phyloP scores from a whole-genome alignment of 1,140 invertebrate genomes.

The Chymomyza costata region DNA sequence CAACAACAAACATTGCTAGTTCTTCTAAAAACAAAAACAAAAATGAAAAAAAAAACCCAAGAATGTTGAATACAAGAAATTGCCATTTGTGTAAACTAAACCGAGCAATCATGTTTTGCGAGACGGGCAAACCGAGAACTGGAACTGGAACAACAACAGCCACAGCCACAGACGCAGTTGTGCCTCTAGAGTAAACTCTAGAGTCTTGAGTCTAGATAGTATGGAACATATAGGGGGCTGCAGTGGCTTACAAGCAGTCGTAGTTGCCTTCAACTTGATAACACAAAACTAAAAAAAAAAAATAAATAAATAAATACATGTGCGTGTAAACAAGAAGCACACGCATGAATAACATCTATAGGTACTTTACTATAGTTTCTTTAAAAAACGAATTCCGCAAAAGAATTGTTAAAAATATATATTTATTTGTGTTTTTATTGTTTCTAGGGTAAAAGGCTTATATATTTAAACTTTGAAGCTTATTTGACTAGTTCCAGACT shows the following conservation, averaged over 20 bases:
- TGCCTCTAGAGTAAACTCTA: too few species aligned
- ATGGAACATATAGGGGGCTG: too few species aligned
- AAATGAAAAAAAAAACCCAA: constrained; percentile 28
- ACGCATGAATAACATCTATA: neutral
- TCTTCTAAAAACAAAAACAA: neutral
- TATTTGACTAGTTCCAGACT: too few species aligned
- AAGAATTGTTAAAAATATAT: too few species aligned
- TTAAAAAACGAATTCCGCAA: too few species aligned
- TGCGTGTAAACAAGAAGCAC: neutral
- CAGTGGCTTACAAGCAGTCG: neutral
- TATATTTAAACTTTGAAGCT: too few species aligned
- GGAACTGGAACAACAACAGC: constrained; percentile 9
- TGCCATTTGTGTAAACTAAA: constrained; percentile 43
- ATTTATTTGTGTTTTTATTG: too few species aligned
- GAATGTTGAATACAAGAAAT: constrained; percentile 44
- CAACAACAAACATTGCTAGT: neutral
- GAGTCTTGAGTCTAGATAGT: too few species aligned
- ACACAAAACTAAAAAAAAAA: constrained; percentile 4
- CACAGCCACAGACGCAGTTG: constrained; percentile 15
- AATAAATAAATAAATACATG: constrained; percentile 26
- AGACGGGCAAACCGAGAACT: constrained; percentile 13
- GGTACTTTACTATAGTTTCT: too few species aligned
- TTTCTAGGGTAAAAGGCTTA: too few species aligned
- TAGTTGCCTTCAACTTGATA: too few species aligned
- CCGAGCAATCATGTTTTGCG: constrained; percentile 29